Percentiles rank a stretch among this genome's conserved stretches.
Evolutionary conservation across 2,113 vertebrate species (phyloP).

Genomic region (Addax nasomaculatus): DNA sequence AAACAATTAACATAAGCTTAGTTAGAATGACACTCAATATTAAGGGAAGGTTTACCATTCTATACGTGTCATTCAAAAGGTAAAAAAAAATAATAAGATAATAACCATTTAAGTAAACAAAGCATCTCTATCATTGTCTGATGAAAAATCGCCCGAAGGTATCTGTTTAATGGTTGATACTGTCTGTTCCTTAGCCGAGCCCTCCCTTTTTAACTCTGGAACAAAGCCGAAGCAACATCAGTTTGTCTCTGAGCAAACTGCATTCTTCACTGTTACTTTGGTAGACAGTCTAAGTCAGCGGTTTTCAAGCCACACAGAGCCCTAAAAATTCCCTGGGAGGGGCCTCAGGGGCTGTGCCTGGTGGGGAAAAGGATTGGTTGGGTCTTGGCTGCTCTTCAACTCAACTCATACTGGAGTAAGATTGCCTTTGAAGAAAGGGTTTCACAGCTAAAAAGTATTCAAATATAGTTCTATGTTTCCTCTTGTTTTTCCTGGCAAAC

Average conservation of each 20-base stretch:
- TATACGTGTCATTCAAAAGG: not conserved
- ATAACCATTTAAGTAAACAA: not conserved
- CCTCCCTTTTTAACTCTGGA: conserved; percentile 44
- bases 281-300: conserved; percentile 46
- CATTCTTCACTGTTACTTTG: not conserved
- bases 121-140: not conserved
- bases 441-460: not conserved
- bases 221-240: not conserved
- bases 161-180: not conserved
- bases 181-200: not conserved
- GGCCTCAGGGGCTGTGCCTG: not conserved
- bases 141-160: not conserved
- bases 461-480: not conserved
- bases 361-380: not conserved
- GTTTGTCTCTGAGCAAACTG: not conserved
- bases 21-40: not conserved
- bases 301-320: conserved; percentile 39
- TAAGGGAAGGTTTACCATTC: not conserved
- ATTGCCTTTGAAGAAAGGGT: not conserved
- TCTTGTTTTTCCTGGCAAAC: not conserved
- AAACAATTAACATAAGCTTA: not conserved
- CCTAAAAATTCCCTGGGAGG: conserved; percentile 7
- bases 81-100: not conserved
- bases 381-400: not conserved
- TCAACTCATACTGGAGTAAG: not conserved